Conservation (phyloP, 2,113 vertebrate genomes). For the Oreocharis arfaki region DNA sequence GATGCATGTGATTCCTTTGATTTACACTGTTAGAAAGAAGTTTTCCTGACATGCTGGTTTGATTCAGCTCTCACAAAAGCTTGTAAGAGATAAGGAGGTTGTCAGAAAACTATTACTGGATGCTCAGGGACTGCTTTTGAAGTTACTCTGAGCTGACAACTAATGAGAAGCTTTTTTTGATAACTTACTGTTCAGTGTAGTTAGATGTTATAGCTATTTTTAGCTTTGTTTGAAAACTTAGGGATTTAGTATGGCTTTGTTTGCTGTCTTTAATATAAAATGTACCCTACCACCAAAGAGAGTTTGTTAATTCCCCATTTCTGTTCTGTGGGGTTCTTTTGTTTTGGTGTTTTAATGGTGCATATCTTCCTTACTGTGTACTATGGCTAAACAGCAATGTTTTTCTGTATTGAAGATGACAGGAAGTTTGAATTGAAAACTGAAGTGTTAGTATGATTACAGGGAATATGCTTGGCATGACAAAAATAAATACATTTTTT, state of each 20-base stretch:
- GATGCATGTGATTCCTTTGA: slow-evolving; percentile 49
- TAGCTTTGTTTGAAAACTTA: background rate
- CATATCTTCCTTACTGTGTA: background rate
- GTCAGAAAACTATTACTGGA: slow-evolving; percentile 33
- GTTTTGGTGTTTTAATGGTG: background rate
- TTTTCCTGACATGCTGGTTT: slow-evolving; percentile 55
- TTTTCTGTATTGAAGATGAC: slow-evolving; percentile 4
- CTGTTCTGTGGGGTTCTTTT: background rate
- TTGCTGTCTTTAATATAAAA: background rate
- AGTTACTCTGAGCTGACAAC: slow-evolving; percentile 30
- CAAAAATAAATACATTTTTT: background rate
- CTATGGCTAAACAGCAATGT: background rate
- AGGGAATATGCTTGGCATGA: background rate
- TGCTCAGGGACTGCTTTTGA: slow-evolving; percentile 33
- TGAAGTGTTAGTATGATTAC: background rate
- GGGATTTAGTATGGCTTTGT: background rate
- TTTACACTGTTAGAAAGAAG: slow-evolving; percentile 38
- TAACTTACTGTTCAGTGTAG: background rate
- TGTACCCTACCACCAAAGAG: background rate
- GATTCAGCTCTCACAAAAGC: slow-evolving; percentile 52
- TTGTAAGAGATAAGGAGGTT: slow-evolving; percentile 56
- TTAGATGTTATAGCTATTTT: background rate
- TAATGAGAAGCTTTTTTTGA: slow-evolving; percentile 29
- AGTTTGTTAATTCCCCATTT: background rate
- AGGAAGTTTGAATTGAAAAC: slow-evolving; percentile 24